Evolutionary conservation across 2,113 vertebrate species (phyloP).

Genomic region (Tinamus guttatus): DNA sequence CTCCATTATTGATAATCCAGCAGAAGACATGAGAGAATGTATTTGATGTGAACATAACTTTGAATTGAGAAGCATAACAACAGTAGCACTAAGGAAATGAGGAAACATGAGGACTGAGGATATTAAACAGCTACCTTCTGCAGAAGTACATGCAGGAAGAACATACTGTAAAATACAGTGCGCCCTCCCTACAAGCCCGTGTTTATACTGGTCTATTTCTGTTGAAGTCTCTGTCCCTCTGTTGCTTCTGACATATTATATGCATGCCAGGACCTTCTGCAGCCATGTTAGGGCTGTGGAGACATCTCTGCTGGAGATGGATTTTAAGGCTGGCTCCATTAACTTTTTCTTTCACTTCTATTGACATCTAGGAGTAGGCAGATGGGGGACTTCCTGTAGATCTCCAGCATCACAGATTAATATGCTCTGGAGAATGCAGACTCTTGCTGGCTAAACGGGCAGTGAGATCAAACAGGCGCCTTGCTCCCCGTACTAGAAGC

Average conservation of each 20-base stretch:
- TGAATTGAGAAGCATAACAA: background rate
- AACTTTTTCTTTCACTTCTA: background rate
- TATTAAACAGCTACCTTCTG: background rate
- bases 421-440: accelerated
- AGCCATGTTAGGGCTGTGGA: accelerated
- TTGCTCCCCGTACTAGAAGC: no score
- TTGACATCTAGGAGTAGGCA: background rate
- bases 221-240: background rate
- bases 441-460: background rate
- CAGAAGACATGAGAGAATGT: background rate
- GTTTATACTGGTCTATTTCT: background rate
- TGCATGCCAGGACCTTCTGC: accelerated
- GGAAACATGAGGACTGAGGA: background rate
- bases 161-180: background rate
- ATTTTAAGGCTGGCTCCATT: background rate
- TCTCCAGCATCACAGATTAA: background rate
- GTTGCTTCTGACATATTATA: background rate
- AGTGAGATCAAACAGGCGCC: background rate
- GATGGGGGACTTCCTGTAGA: background rate
- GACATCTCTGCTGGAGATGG: background rate
- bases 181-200: no score
- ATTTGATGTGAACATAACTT: background rate
- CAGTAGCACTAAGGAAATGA: background rate
- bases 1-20: background rate
- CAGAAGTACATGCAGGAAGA: background rate